Evolutionary conservation across 2,888 invertebrate species (phyloP), one percentile per base, ranked within the genome.

Genomic region (Troides helena): DNA sequence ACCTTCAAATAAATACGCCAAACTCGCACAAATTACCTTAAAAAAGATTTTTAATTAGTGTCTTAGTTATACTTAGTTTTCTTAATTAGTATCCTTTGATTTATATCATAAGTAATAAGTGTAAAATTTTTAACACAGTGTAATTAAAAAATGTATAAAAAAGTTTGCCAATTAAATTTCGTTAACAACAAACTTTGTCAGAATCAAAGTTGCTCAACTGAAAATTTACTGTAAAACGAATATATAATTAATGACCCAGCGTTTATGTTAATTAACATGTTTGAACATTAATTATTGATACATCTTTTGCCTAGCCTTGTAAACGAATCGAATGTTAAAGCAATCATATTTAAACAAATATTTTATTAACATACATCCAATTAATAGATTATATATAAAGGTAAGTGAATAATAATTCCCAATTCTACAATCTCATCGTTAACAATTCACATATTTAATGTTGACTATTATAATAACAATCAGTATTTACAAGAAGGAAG

Each of bases 181-280:
- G 36, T 62, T 21, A 6, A n/a, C 46, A 62, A 43, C 50, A 62
- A 70, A 70, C 58, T 66, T 66, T 66, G 36, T 30, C 65, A n/a
- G 56, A 17, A 68, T 62, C 57, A 12, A 57, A 46, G 21, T 66
- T 6, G 39, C 60, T 43, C 69, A 53, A 14, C 21, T 25, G 36
- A 60, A 57, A 62, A 62, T 63, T 63, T 60, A 23, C 43, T 43
- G 59, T n/a, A 23, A 21, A 70, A 70, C 59, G 67, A 63, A 70
- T 67, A 62, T 70, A 63, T 70, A 70, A 70, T 70, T 66, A 70
- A 70, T 66, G 53, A 62, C 50, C 58, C 36, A 8, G n/a, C 63
- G 23, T 58, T 65, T 50, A 58, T 62, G 62, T 62, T 70, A 62
- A 62, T 70, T 57, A 69, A 62, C 65, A 39, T 62, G 65, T 65